Evolutionary conservation across 2,797 vertebrate species (phyloP), one percentile per base, ranked within the genome.

Genomic region (Hyperoplus immaculatus): DNA sequence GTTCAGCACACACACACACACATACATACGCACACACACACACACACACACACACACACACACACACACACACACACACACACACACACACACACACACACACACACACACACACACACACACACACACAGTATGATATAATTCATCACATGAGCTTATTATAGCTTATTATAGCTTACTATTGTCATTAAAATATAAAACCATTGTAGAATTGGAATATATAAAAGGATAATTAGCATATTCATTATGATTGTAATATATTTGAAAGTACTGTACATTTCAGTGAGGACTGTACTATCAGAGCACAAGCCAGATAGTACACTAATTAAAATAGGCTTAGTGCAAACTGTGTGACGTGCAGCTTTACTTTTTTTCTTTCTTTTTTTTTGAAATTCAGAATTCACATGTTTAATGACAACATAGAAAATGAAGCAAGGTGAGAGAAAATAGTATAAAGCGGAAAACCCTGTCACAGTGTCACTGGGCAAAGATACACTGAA

Each of bases 171-270:
- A 83, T 63, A 82, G 70, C 78, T 81, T 45, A 70, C 66, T 66
- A 78, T 87, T 91, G 69, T 87, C 70, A 80, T 86, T 74, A 81
- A 67, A 90, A 80, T 81, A 81, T 63, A 70, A 84, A 87, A 83
- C 58, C 66, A 85, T 80, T 90, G 83, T 83, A 59, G 64, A 67
- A 58, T 70, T 81, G 41, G 80, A 89, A 87, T 85, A 83, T 70
- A 69, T 83, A 81, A 85, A 60, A 36, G 65, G 72, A 54, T 82
- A 70, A 93, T 93, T 90, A 86, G 80, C 80, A 89, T 92, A 89
- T 89, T 89, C 81, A 90, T 91, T 83, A 79, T 77, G 57, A 73
- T 84, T 90, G 81, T 82, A 88, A 91, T 92, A 89, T 87, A 55
- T 82, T 82, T 77, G 69, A 69, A 56, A 68, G 81, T 83, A 75